Evolutionary conservation across 2,797 vertebrate genomes (phyloP), one percentile per base, ranked within the genome.

Genomic region (Rhincodon typus): DNA sequence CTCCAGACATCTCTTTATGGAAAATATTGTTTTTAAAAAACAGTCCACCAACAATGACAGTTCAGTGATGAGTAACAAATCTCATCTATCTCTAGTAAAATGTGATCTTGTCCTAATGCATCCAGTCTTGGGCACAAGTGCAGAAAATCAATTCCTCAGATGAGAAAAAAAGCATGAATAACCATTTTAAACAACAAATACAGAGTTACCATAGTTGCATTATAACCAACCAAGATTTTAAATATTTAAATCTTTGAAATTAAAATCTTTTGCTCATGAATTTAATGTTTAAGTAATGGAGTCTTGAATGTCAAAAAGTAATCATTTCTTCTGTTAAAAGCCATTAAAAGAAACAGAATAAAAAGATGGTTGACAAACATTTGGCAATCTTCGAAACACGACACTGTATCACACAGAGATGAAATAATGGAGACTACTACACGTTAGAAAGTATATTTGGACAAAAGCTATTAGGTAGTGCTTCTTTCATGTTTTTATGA

Each of bases 391-490:
- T 95, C 94, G 74, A 77, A 72, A 72, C 70, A 95, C 30, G 42
- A 74, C 94, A 95, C 38, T 72, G 70, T 95, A 46, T 46, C 74
- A 53, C 30, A 50, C 74, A 46, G 46, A 95, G 69, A 77, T 77
- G 69, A 17, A 95, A n/a, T 53, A 95, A 77, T 77, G 46, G 90
- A 38, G 66, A 95, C 74, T 34, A 77, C 46, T 77, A 95, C 70
- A 69, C 69, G 0, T 77, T 95, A 95, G 25, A 95, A 95, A 95
- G 94, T 95, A 95, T 95, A 95, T 95, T 95, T 95, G 94, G 94
- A 95, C 94, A 95, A 95, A 95, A 95, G 94, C 94, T 95, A 77
- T 74, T 95, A 95, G 94, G 94, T 95, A 95, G 94, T 95, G 94
- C 94, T 95, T 94, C 70, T 70, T 94, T 95, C 94, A 77, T 6